phyloP scores from a whole-genome alignment of 2,888 invertebrate species.

The Microplitis deprimator region DNA sequence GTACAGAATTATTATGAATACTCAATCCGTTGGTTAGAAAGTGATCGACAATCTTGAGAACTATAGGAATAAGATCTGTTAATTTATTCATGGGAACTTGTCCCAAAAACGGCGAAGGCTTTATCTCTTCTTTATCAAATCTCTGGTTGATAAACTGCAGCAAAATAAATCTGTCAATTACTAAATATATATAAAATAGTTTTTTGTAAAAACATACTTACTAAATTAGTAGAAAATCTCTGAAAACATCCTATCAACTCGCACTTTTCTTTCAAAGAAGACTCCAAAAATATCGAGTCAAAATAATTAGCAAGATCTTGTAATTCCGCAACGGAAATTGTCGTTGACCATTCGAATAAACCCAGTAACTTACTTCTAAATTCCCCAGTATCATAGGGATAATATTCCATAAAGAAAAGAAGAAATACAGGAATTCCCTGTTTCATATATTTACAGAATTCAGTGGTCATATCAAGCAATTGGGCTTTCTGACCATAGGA shows the following conservation, averaged over 20 bases:
- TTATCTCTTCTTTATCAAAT: conserved; percentile 48
- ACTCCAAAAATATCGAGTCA: conserved; percentile 61
- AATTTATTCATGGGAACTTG: conserved; percentile 54
- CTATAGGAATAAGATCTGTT: conserved; percentile 51
- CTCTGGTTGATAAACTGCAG: conserved; percentile 57
- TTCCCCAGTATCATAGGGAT: conserved; percentile 61
- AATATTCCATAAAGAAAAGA: conserved; percentile 64
- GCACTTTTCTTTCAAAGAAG: conserved; percentile 59
- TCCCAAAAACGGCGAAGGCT: conserved; percentile 60
- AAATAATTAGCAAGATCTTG: conserved; percentile 45
- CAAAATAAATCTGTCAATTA: too few relatives aligned
- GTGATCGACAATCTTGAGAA: conserved; percentile 53
- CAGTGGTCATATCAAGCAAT: conserved; percentile 60
- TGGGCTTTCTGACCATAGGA: conserved; percentile 58
- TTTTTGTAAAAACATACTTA: conserved; percentile 45
- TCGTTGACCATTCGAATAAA: conserved; percentile 65
- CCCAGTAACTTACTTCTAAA: conserved; percentile 57
- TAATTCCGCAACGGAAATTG: conserved; percentile 56
- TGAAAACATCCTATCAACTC: conserved; percentile 59
- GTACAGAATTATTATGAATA: conserved; percentile 53
- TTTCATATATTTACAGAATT: conserved; percentile 64
- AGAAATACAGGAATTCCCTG: conserved; percentile 66
- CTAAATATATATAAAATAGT: not conserved
- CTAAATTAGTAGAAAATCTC: conserved; percentile 60
- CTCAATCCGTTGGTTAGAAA: conserved; percentile 61